Percentiles rank a stretch among this genome's conserved stretches.
Conservation (phyloP, 2,113 vertebrate genomes). For the Seriola rivoliana region DNA sequence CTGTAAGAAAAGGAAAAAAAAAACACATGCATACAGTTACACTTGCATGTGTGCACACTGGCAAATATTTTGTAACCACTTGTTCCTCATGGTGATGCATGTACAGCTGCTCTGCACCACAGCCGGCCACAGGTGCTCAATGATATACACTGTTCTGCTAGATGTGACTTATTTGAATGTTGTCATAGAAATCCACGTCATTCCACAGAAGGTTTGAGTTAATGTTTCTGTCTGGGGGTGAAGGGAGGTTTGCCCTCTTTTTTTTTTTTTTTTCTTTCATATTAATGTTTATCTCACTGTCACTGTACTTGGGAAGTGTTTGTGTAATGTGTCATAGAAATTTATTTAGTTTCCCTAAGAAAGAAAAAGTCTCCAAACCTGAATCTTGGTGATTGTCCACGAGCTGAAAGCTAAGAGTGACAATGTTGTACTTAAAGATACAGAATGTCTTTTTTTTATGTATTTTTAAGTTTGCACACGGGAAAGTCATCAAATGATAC, state of each 20-base stretch:
- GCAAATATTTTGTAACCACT: constrained; percentile 15
- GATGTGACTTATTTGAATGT: constrained; percentile 6
- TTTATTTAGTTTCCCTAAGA: background rate
- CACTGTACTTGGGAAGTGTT: constrained; percentile 12
- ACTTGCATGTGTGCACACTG: constrained; percentile 21
- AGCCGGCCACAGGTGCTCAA: constrained; percentile 21
- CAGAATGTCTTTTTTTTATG: constrained; percentile 24
- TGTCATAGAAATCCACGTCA: constrained; percentile 10
- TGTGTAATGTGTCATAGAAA: constrained; percentile 11
- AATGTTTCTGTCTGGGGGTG: background rate
- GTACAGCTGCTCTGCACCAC: constrained; percentile 50
- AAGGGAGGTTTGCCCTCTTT: background rate
- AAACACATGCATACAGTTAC: constrained; percentile 1
- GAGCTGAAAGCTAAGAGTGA: constrained; percentile 1
- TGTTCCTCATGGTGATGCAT: constrained; percentile 20
- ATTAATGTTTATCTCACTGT: constrained; percentile 1
- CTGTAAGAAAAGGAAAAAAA: constrained; percentile 23
- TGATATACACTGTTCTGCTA: constrained; percentile 16
- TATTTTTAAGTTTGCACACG: constrained; percentile 24
- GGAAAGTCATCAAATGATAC: constrained; percentile 15
- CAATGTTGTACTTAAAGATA: background rate
- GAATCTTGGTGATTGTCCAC: background rate
- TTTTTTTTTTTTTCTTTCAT: background rate
- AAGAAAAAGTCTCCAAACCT: constrained; percentile 2
- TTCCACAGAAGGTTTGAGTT: constrained; percentile 1